Evolutionary conservation across 2,888 invertebrate genomes (phyloP).

Genomic region (Chymomyza procnemis): DNA sequence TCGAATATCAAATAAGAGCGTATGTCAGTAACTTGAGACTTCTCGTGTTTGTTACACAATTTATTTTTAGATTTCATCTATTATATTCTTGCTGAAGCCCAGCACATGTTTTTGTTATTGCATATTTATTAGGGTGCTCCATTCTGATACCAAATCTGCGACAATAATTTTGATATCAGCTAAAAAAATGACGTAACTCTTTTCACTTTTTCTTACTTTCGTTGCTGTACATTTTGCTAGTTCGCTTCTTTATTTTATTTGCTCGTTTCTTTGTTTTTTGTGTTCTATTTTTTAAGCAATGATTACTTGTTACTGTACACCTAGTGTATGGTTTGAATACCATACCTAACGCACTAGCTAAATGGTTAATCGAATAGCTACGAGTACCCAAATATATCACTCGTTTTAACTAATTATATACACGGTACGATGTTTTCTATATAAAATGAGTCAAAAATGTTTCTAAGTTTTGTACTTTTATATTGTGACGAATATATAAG

Average conservation of each 20-base stretch:
- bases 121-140: constrained; percentile 67
- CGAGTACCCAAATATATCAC: constrained; percentile 11
- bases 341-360: constrained; percentile 16
- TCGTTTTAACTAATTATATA: constrained; percentile 18
- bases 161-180: constrained; percentile 78
- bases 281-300: constrained; percentile 26
- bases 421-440: constrained; percentile 15
- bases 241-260: not conserved
- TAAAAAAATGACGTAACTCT: constrained; percentile 78
- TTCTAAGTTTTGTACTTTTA: not conserved
- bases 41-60: too few species aligned
- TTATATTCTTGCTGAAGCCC: too few species aligned
- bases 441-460: not conserved
- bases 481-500: not conserved
- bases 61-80: too few species aligned
- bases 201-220: constrained; percentile 64
- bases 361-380: constrained; percentile 25
- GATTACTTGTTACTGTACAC: not conserved
- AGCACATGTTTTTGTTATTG: constrained; percentile 7
- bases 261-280: not conserved
- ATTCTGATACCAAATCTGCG: constrained; percentile 79
- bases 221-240: constrained; percentile 26
- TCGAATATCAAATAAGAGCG: too few species aligned
- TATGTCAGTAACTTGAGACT: too few species aligned
- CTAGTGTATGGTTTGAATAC: not conserved